A percentile compares a stretch with the other conserved stretches of the same genome.
Conservation (phyloP, 2,113 vertebrate genomes). For the Dinomys branickii region DNA sequence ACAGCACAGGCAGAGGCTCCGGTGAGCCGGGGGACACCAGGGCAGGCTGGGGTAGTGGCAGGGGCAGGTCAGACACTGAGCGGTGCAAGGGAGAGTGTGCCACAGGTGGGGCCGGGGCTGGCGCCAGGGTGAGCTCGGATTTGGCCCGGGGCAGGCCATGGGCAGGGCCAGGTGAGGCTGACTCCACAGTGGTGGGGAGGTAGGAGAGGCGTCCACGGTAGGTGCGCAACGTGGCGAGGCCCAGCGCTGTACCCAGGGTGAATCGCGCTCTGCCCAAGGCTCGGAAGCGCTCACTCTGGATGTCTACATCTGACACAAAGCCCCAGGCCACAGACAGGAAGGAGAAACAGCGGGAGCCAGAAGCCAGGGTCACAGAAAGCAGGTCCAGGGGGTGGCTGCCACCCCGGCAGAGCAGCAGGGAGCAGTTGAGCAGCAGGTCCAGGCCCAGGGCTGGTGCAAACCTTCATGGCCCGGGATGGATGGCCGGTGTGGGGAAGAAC, state of each 20-base stretch:
- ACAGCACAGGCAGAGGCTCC: slow-evolving; percentile 84
- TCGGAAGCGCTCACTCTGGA: slow-evolving; percentile 94
- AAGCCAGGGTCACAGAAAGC: slow-evolving; percentile 92
- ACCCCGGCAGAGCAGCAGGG: slow-evolving; percentile 93
- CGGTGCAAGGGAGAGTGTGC: slow-evolving; percentile 91
- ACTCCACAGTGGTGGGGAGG: slow-evolving; percentile 85
- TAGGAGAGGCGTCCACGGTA: slow-evolving; percentile 94
- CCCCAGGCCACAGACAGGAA: slow-evolving; percentile 96
- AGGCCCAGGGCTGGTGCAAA: slow-evolving; percentile 93
- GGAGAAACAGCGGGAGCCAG: slow-evolving; percentile 89
- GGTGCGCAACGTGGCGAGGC: slow-evolving; percentile 91
- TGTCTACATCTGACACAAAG: slow-evolving; percentile 95
- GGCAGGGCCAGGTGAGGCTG: slow-evolving; percentile 84
- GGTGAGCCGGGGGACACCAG: slow-evolving; percentile 72
- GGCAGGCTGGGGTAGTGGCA: slow-evolving; percentile 72
- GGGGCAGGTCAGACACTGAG: slow-evolving; percentile 91
- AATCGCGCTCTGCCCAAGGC: slow-evolving; percentile 93
- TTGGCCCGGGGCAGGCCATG: slow-evolving; percentile 82
- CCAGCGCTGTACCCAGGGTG: slow-evolving; percentile 91
- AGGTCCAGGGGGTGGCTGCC: slow-evolving; percentile 91
- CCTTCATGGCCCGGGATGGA: slow-evolving; percentile 76
- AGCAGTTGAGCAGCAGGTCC: slow-evolving; percentile 93
- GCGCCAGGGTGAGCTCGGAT: slow-evolving; percentile 89
- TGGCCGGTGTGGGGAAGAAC: not conserved
- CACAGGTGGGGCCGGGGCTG: slow-evolving; percentile 81